Evolutionary conservation across 2,888 invertebrate genomes (phyloP).

Genomic region (Drosophila subquinaria): DNA sequence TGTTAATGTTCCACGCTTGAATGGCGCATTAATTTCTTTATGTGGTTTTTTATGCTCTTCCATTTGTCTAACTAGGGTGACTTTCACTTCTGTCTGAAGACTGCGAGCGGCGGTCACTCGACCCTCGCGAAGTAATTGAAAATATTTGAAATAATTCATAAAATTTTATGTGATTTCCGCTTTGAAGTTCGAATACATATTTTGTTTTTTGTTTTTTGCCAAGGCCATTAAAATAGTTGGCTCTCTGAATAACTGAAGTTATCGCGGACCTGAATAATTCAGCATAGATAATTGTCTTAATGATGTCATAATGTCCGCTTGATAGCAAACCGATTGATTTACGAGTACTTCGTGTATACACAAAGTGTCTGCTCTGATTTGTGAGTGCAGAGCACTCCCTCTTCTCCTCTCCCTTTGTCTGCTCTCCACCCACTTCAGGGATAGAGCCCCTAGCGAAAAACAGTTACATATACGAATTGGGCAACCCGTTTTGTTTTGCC

Average conservation of each 20-base stretch:
- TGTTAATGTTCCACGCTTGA: slow-evolving; percentile 79
- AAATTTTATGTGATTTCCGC: slow-evolving; percentile 76
- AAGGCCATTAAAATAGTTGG: slow-evolving; percentile 71
- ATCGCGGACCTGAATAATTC: slow-evolving; percentile 54
- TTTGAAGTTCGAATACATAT: slow-evolving; percentile 51
- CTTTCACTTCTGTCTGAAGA: slow-evolving; percentile 32
- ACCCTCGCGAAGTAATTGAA: slow-evolving; percentile 69
- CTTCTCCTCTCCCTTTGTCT: neutral
- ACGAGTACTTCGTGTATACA: slow-evolving; percentile 42
- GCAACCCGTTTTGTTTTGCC: slow-evolving; percentile 71
- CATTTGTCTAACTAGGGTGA: slow-evolving; percentile 57
- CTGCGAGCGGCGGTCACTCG: slow-evolving; percentile 21
- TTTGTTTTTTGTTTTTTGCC: slow-evolving; percentile 16
- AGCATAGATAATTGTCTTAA: slow-evolving; percentile 77
- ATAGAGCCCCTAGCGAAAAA: slow-evolving; percentile 26
- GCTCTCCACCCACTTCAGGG: neutral
- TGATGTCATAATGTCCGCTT: slow-evolving; percentile 75
- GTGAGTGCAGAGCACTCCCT: slow-evolving; percentile 13
- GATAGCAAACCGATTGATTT: slow-evolving; percentile 70
- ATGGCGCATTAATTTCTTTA: slow-evolving; percentile 80
- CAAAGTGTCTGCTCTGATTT: slow-evolving; percentile 30
- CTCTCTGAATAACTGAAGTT: slow-evolving; percentile 38
- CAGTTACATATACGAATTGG: slow-evolving; percentile 30
- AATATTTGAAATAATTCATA: slow-evolving; percentile 82
- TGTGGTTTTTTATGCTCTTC: slow-evolving; percentile 71